Base-by-base conservation (phyloP, 2,888 invertebrate genomes). In the Diadegma fenestrale region DNA sequence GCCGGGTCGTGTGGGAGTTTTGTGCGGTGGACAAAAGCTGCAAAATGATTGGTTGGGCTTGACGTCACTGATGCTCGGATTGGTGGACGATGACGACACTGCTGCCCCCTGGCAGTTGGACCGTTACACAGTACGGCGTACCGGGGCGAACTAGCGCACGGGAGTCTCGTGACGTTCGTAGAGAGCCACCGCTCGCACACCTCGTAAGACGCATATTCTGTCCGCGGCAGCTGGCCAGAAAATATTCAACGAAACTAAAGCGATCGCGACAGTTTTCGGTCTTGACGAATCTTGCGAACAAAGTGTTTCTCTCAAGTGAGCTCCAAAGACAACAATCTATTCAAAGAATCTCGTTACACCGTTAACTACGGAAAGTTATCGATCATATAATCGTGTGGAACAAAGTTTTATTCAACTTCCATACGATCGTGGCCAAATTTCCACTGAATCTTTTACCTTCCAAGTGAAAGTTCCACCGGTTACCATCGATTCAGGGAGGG, bases 401-500 rank as follows among this genome's bases (percentile, higher is more conserved):
- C 14, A 10, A 51, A 72, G 80, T 63, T 79, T 33, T 22, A 45
- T 51, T 41, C 22, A 71, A 66, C 76, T 19, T 77, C 26, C 54
- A 51, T 19, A 64, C 72, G 22, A 37, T 12, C 61, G 51, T 54
- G 33, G 58, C 66, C 45, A 37, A 69, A 37, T 80, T 66, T 45
- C 26, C 64, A 75, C 41, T 8, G 71, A 75, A 63, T 82, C 71
- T 64, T 86, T 61, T 12, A 64, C 86, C 78, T 72, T 78, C 83
- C 89, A 83, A 87, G 91, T 89, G 90, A 90, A 89, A 86, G 80
- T 71, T 84, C 85, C 84, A 86, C 51, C 78, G 77, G 77, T 69
- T 78, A 75, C 85, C 61, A 90, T 90, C 66, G 89, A 89, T 84
- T 87, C 87, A 83, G 84, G 90, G 91, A 90, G 91, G 92, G 91